A percentile compares a stretch with the other conserved stretches of the same genome.
Conservation (phyloP, 1,140 invertebrate genomes). For the Mercenaria mercenaria region DNA sequence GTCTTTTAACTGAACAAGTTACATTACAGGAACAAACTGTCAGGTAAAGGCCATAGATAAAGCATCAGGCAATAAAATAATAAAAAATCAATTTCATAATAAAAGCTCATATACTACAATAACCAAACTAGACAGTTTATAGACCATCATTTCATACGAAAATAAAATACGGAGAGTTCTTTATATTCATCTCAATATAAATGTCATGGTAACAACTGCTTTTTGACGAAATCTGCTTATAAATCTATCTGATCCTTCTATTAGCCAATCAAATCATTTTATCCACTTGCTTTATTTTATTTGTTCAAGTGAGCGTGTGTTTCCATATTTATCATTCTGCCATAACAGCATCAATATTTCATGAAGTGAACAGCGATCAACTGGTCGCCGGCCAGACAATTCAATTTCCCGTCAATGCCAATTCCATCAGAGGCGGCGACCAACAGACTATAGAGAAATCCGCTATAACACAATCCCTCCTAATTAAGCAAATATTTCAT, state of each 20-base stretch:
- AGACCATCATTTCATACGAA: too few species aligned
- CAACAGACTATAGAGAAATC: not conserved
- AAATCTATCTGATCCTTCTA: conserved; percentile 8
- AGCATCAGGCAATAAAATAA: too few species aligned
- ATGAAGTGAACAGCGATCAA: conserved; percentile 4
- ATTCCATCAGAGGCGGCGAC: not conserved
- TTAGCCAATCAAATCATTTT: conserved; percentile 42
- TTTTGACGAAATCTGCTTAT: not conserved
- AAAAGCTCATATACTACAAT: too few species aligned
- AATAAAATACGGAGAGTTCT: too few species aligned
- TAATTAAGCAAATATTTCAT: not conserved
- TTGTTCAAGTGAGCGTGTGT: not conserved
- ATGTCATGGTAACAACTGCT: too few species aligned
- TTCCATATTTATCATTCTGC: conserved; percentile 17
- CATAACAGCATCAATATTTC: conserved; percentile 57
- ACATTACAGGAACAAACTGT: too few species aligned
- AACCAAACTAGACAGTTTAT: too few species aligned
- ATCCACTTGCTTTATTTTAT: conserved; percentile 31
- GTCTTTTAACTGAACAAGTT: too few species aligned
- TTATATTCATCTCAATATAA: too few species aligned
- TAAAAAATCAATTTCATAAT: too few species aligned
- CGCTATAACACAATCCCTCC: not conserved
- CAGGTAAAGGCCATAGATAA: too few species aligned
- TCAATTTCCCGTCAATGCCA: conserved; percentile 51
- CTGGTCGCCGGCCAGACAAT: not conserved